Base-by-base conservation (phyloP, 2,888 invertebrate species). In the Cotesia congregata region DNA sequence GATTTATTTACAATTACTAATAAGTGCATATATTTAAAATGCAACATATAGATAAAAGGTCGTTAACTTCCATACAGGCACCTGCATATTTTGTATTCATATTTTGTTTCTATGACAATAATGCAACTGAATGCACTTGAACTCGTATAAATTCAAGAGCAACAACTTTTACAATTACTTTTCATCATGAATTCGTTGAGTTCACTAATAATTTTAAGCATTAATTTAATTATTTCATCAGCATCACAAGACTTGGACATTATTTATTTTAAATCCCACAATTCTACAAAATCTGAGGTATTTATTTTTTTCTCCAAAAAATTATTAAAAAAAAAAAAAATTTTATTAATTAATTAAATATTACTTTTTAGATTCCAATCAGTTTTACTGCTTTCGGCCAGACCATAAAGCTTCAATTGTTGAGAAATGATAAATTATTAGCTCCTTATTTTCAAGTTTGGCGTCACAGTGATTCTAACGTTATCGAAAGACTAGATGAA, bases 391-490 rank as follows among this genome's bases (percentile, higher is more conserved):
- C 84, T 7, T 88, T 88, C 59, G 88, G 87, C 4, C 82, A 80
- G 62, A 82, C 91, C 78, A 91, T 94, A 80, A 90, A 93, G 77
- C 90, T 95, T 69, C 91, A 91, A 83, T 86, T 95, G 82, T 90
- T 91, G 82, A 92, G 92, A 80, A 95, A 95, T 85, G 90, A 92
- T 5, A 91, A 91, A 60, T 90, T 95, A 76, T 85, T 93, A 75
- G 90, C 93, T 5, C 91, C 93, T 0, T 88, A 90, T 81, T 93
- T 94, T 85, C 91, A 92, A 85, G 91, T 93, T 62, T 93, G 92
- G 90, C 90, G 92, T 39, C 89, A 90, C 76, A 86, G 87, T 70
- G 90, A 88, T 64, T 90, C 91, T 77, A 87, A 88, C n/a, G 90
- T 60, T 3, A 12, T 73, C 2, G 78, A 82, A 68, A 77, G 81